Percentiles rank a stretch among this genome's conserved stretches.
Evolutionary conservation across 2,113 vertebrate genomes (phyloP).

Genomic region (Halcyon malimbica): DNA sequence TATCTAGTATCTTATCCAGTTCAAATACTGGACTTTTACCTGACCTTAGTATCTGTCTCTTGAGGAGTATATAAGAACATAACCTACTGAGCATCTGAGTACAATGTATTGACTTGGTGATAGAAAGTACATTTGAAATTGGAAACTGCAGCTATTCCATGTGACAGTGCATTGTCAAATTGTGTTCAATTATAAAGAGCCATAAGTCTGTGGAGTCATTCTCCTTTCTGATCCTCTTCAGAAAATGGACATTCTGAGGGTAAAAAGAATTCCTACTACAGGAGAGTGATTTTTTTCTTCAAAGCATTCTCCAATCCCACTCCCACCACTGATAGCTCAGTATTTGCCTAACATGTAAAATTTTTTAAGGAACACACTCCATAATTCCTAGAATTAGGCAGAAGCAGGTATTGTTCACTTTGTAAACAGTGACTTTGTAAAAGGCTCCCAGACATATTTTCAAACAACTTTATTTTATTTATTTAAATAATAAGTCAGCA

Average conservation of each 20-base stretch:
- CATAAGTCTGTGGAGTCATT: background rate
- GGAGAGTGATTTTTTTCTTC: background rate
- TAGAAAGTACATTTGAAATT: background rate
- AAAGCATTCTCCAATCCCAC: background rate
- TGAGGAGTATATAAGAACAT: background rate
- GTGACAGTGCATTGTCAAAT: background rate
- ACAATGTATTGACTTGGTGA: background rate
- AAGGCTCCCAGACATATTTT: background rate
- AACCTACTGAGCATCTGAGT: background rate
- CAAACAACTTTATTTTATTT: background rate
- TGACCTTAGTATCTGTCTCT: background rate
- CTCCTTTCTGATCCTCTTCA: background rate
- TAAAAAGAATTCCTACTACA: background rate
- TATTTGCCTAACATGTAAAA: background rate
- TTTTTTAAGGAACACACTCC: background rate
- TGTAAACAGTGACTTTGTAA: background rate
- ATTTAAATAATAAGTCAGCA: background rate
- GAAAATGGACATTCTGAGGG: background rate
- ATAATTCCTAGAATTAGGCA: background rate
- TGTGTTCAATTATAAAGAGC: background rate
- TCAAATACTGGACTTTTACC: background rate
- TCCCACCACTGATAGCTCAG: background rate
- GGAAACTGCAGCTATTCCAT: background rate
- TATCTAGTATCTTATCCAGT: background rate
- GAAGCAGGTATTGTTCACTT: background rate